These are phyloP conservation scores for Brachystomella parvula DNA, from an alignment of 1,140 invertebrate species.

Conservation along the genomic window DNA sequence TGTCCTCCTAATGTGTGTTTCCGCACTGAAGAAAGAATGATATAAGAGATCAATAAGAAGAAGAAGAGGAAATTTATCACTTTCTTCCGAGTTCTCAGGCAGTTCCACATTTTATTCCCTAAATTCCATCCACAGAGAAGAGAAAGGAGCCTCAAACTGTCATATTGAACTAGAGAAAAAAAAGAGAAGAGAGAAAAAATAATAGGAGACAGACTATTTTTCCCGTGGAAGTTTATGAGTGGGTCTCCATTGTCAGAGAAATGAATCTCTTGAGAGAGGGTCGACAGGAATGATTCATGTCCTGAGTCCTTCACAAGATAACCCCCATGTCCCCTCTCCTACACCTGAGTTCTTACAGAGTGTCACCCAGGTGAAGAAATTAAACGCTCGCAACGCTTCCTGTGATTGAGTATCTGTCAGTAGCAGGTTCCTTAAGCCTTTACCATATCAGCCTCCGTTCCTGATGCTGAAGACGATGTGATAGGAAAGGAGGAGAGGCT, in stretches of 20 bases:
- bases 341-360: not conserved
- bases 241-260: not conserved
- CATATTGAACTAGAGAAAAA: not conserved
- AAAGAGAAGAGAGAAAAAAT: not conserved
- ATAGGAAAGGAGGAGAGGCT: not conserved
- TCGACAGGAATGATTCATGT: not conserved
- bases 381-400: not conserved
- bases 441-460: not conserved
- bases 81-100: too few relatives aligned
- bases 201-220: not conserved
- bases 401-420: not conserved
- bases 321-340: not conserved
- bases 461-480: not conserved
- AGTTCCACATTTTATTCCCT: not conserved
- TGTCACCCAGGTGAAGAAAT: not conserved
- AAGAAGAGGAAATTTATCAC: constrained; percentile 7
- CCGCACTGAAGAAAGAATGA: not conserved
- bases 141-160: not conserved
- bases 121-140: not conserved
- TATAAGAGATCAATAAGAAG: not conserved
- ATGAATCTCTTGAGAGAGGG: too few relatives aligned
- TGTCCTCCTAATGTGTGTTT: not conserved
- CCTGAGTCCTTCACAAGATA: not conserved
- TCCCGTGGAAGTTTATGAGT: not conserved
- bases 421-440: not conserved